Percentiles rank a stretch among this genome's conserved stretches.
phyloP scores from a whole-genome alignment of 2,888 invertebrate species.

The Scaptomyza polygonia region DNA sequence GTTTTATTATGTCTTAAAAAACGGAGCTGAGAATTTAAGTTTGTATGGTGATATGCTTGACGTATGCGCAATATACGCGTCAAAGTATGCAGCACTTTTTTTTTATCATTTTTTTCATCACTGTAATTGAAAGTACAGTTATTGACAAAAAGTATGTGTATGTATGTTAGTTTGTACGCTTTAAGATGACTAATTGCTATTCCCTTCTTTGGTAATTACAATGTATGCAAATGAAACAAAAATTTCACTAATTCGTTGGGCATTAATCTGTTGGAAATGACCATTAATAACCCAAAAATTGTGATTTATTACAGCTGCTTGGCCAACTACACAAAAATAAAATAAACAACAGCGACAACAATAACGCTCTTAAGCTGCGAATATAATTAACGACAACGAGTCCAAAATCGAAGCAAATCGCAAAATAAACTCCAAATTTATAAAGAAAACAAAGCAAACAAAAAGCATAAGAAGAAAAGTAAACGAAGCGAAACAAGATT shows the following conservation, averaged over 20 bases:
- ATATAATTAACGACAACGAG: conserved; percentile 56
- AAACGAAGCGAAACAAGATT: conserved; percentile 44
- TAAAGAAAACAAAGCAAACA: conserved; percentile 9
- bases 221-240: conserved; percentile 63
- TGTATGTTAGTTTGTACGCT: background rate
- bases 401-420: conserved; percentile 15
- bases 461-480: conserved; percentile 1
- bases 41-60: conserved; percentile 21
- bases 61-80: conserved; percentile 70
- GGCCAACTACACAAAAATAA: conserved; percentile 4
- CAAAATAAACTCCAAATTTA: conserved; percentile 43
- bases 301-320: conserved; percentile 72
- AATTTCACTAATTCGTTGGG: conserved; percentile 40
- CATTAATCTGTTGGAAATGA: background rate
- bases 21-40: too few relatives aligned
- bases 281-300: conserved; percentile 57
- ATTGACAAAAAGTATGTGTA: background rate
- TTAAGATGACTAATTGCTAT: conserved; percentile 46
- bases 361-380: conserved; percentile 7
- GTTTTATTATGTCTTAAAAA: too few relatives aligned
- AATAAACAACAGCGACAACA: conserved; percentile 22
- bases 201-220: conserved; percentile 47
- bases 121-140: too few relatives aligned
- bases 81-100: conserved; percentile 70
- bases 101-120: too few relatives aligned